Percentiles rank a stretch among this genome's conserved stretches.
Evolutionary conservation across 2,797 vertebrate genomes (phyloP).

Genomic region (Anguilla megastoma): DNA sequence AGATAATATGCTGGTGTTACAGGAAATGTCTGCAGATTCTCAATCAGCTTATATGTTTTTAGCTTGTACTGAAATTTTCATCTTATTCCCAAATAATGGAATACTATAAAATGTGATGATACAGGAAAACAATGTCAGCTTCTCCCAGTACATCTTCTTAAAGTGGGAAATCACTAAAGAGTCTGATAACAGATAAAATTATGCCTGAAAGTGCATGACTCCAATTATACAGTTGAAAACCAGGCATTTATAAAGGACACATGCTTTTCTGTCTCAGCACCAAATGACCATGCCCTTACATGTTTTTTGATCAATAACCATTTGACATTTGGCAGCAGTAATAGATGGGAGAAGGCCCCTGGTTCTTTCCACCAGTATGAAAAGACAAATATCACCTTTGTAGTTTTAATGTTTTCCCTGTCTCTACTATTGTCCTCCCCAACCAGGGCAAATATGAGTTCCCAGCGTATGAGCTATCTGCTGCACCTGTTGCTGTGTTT

Average conservation of each 20-base stretch:
- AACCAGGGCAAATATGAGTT: constrained; percentile 4
- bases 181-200: not conserved
- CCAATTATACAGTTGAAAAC: not conserved
- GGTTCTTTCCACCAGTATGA: not conserved
- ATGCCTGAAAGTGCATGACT: not conserved
- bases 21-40: not conserved
- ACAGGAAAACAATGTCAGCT: not conserved
- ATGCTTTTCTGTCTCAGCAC: not conserved
- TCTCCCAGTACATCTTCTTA: not conserved
- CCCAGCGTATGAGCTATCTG: not conserved
- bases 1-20: not conserved
- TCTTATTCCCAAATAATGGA: not conserved
- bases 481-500: constrained; percentile 9
- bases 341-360: not conserved
- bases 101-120: not conserved
- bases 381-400: constrained; percentile 8
- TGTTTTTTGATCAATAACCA: not conserved
- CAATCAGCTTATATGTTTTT: not conserved
- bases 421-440: not conserved
- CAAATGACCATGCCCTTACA: not conserved
- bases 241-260: not conserved
- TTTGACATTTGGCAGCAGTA: not conserved
- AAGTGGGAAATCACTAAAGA: not conserved
- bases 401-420: not conserved
- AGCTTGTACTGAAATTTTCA: not conserved